phyloP scores from a whole-genome alignment of 1,140 invertebrate species.

The Ceratosolen solmsi region DNA sequence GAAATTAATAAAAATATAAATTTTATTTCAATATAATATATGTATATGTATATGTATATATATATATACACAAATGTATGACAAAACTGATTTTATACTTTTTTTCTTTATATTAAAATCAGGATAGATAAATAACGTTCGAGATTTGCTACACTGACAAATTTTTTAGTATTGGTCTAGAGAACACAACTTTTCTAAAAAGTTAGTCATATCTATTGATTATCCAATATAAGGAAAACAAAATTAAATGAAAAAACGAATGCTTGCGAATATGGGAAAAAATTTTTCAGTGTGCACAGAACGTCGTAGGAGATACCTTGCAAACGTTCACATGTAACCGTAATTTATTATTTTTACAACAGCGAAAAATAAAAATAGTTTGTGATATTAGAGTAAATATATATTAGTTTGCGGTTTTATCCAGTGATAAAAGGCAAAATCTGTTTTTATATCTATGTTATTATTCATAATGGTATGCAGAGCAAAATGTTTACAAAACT shows the following conservation, averaged over 20 bases:
- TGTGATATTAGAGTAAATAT: conserved; percentile 52
- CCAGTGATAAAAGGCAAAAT: conserved; percentile 23
- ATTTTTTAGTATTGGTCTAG: conserved; percentile 20
- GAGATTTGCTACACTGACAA: conserved; percentile 39
- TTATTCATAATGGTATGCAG: neutral
- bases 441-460: conserved; percentile 33
- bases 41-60: too few species aligned
- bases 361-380: conserved; percentile 47
- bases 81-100: neutral
- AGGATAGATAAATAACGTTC: neutral
- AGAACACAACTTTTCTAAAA: conserved; percentile 2
- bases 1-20: neutral
- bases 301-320: conserved; percentile 50
- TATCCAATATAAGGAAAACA: neutral
- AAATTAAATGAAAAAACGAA: neutral
- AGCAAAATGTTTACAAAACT: conserved; percentile 38
- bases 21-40: neutral
- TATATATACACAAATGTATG: too few species aligned
- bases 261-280: conserved; percentile 20
- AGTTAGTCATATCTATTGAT: neutral
- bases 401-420: conserved; percentile 44
- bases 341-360: conserved; percentile 43
- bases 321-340: conserved; percentile 41
- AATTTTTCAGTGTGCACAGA: conserved; percentile 42
- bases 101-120: conserved; percentile 10